A percentile compares a stretch with the other conserved stretches of the same genome.
Evolutionary conservation across 2,888 invertebrate species (phyloP).

Genomic region (Noctua pronuba): DNA sequence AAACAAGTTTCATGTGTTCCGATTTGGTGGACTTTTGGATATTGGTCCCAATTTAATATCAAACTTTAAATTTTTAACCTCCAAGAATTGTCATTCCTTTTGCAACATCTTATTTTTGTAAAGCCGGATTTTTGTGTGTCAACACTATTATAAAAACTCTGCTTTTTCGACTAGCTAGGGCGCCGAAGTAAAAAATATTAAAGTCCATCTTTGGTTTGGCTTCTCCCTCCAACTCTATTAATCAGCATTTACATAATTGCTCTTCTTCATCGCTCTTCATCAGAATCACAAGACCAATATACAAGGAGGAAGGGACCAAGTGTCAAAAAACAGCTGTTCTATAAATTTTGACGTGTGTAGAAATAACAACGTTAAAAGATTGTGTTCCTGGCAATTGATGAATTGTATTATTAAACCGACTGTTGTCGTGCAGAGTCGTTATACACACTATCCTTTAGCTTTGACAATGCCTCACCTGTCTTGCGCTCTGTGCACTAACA

Average conservation of each 20-base stretch:
- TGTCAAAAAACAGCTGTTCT: neutral
- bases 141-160: no score
- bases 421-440: neutral
- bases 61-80: no score
- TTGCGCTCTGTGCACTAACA: conserved; percentile 9
- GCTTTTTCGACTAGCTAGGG: no score
- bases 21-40: no score
- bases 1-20: no score
- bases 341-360: neutral
- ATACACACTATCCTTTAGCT: neutral
- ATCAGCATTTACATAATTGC: neutral
- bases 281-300: neutral
- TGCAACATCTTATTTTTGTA: no score
- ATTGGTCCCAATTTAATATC: no score
- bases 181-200: no score
- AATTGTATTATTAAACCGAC: neutral
- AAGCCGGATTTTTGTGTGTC: no score
- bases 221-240: neutral
- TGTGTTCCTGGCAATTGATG: neutral
- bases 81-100: no score
- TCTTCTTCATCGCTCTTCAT: neutral
- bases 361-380: neutral
- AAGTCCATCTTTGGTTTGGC: neutral
- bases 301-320: neutral
- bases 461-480: conserved; percentile 32